Base-by-base conservation (phyloP, 1,140 invertebrate genomes). In the Teleopsis dalmanni region DNA sequence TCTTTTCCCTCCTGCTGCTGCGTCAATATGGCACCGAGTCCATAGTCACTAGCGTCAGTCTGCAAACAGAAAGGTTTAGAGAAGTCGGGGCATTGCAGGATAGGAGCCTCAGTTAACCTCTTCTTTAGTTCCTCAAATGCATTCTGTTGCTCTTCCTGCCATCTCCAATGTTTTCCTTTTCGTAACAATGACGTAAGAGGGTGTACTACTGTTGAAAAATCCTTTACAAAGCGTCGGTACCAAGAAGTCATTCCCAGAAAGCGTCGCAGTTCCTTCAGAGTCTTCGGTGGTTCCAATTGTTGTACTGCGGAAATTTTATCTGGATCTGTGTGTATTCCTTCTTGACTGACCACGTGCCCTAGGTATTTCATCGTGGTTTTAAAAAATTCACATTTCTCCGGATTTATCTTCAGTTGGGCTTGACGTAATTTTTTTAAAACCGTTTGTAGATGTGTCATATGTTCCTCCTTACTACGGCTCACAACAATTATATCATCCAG, bases 371-470 rank as follows among this genome's bases (percentile, higher is more conserved):
- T 36, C 18, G 38, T 27, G 11, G 11, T 14, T 23, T 76, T 56
- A 23, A 71, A 75, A 3, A 78, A 51, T 19, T 63, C 71, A 64
- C 1, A 60, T 49, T 49, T 49, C 29, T 42, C 37, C 13, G 42
- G 21, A n/a, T 49, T 49, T 14, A 49, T 49, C 3, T 37, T 49
- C 2, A 41, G 27, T 14, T 31, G 29, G 21, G 38, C 26, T 21
- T 10, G 5, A 10, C 27, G 26, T 6, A 49, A 11, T 10, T 41
- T 14, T 11, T 18, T 5, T 21, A 38, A 14, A 14, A 49, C 11
- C 23, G 33, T 38, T 16, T 6, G 16, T n/a, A 49, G 23, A 16
- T 41, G 37, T 10, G 23, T 36, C 11, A 48, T 10, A 40, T 48
- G 46, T n/a, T n/a, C n/a, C 13, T 23, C 25, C 14, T 38, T 38